Base-by-base conservation (phyloP, 2,888 invertebrate genomes). In the Eueremaeus valkanovi region DNA sequence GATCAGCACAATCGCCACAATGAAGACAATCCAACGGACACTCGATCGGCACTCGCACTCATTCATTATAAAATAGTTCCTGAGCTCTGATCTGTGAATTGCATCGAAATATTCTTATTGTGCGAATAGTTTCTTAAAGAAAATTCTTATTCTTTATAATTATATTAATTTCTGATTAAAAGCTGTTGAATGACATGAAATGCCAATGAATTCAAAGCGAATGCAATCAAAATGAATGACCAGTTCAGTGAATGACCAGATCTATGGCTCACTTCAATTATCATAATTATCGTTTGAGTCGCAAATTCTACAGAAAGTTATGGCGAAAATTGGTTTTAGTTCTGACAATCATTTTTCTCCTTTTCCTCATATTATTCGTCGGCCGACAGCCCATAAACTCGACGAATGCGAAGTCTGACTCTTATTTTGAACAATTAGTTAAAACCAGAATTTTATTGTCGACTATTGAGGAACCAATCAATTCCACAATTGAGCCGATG, bases 251-350 rank as follows among this genome's bases (percentile, higher is more conserved):
- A 63, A 31, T n/a, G n/a, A n/a, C n/a, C n/a, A n/a, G n/a, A n/a
- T n/a, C 27, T 42, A 68, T 68, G 68, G 42, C 33, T 24, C 18
- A 31, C 13, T 68, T 40, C 24, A 40, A 68, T 68, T 42, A 68
- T 24, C 11, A 33, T 42, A 24, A 8, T 21, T 68, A 40, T 68
- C 68, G 68, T 68, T 40, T 68, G 40, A 42, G 36, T 31, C 36
- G 68, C 40, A 68, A 68, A 24, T 42, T 68, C 42, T 68, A 68
- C 21, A 16, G 68, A 40, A 68, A 40, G 24, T 68, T 68, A 68
- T 68, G 68, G 68, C 31, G 68, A 68, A 68, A 68, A 68, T 33
- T 42, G 40, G 42, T 68, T 13, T 21, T 68, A n/a, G 40, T 40
- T 68, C 9, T 40, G 42, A 16, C 24, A 11, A 68, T 68, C 3